Conservation (phyloP, 2,797 vertebrate genomes). For the Lagorchestes hirsutus region DNA sequence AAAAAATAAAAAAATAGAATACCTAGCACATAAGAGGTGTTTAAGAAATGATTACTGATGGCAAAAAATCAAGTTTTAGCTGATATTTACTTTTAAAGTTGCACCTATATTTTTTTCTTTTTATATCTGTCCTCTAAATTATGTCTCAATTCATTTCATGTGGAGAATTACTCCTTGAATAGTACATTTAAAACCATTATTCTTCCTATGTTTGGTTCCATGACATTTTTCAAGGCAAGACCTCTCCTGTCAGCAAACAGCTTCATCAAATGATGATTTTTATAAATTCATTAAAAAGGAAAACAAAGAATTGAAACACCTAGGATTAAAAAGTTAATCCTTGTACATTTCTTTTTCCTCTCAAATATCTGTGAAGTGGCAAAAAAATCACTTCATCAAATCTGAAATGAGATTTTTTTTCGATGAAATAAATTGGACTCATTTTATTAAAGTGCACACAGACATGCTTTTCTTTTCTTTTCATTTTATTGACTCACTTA, state of each 20-base stretch:
- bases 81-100: neutral
- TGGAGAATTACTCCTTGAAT: neutral
- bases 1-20: neutral
- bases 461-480: neutral
- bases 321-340: neutral
- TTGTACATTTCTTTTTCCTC: slow-evolving; percentile 21
- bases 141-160: slow-evolving; percentile 22
- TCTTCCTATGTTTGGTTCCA: neutral
- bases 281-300: slow-evolving; percentile 14
- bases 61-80: neutral
- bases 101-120: neutral
- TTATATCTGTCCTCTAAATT: neutral
- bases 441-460: slow-evolving; percentile 9
- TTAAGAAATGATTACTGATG: neutral
- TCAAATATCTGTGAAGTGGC: neutral
- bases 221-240: slow-evolving; percentile 15
- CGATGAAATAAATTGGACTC: slow-evolving; percentile 21
- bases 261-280: neutral
- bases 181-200: neutral
- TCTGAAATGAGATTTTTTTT: slow-evolving; percentile 31
- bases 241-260: slow-evolving; percentile 12
- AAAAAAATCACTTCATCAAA: slow-evolving; percentile 44
- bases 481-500: neutral
- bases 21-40: neutral
- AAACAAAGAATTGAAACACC: neutral